Conservation (phyloP, 2,888 invertebrate genomes). For the Lissocephala sabroskyi region DNA sequence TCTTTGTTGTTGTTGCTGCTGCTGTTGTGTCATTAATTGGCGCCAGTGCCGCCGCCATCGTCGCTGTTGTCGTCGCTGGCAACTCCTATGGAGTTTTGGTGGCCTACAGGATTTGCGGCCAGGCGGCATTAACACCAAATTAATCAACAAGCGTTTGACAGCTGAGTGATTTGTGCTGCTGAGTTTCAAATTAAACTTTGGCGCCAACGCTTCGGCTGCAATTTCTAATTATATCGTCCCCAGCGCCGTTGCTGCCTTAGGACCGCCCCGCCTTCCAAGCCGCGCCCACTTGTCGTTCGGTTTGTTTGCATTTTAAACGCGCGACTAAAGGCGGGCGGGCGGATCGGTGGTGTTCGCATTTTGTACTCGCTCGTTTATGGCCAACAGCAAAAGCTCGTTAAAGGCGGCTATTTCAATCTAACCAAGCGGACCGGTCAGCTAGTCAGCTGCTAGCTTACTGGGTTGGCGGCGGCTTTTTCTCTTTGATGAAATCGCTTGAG, state of each 20-base stretch:
- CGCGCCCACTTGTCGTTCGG: conserved; percentile 49
- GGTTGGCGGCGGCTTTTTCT: not conserved
- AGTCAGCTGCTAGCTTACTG: conserved; percentile 16
- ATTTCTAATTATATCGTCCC: conserved; percentile 45
- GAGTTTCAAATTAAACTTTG: conserved; percentile 30
- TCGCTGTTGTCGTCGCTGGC: not conserved
- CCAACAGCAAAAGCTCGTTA: conserved; percentile 23
- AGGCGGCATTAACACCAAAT: conserved; percentile 58
- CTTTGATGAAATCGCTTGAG: not conserved
- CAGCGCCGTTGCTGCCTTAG: not conserved
- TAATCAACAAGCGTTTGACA: conserved; percentile 60
- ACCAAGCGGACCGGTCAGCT: conserved; percentile 20
- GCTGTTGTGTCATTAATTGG: conserved; percentile 2
- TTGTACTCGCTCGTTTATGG: conserved; percentile 15
- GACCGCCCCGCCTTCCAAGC: conserved; percentile 15
- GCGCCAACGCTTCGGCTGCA: conserved; percentile 36
- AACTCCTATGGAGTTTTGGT: not conserved
- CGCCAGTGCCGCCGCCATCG: not conserved
- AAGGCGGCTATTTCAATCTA: conserved; percentile 44
- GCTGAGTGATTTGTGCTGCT: conserved; percentile 54
- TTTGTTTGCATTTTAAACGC: conserved; percentile 33
- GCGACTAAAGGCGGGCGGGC: too few species aligned
- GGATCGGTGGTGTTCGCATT: not conserved
- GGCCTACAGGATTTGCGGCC: conserved; percentile 22
- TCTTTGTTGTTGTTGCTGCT: not conserved